These are phyloP conservation scores for Cryptotermes secundus DNA, from an alignment of 1,140 invertebrate genomes.

Conservation along the genomic window DNA sequence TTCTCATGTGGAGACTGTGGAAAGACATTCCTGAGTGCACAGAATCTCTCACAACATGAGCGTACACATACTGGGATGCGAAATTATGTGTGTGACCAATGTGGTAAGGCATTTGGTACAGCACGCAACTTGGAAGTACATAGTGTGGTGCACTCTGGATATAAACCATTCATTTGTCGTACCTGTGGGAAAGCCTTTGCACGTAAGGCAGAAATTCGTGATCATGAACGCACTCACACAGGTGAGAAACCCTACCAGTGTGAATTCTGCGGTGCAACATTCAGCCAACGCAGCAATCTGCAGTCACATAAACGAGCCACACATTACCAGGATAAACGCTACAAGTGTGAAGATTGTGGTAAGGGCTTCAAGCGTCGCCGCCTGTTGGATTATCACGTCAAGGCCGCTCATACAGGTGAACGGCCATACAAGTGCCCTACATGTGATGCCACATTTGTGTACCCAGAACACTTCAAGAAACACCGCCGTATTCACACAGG, in stretches of 20 bases:
- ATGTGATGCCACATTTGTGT: constrained; percentile 76
- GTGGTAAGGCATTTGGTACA: constrained; percentile 70
- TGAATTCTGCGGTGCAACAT: constrained; percentile 74
- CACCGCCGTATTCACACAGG: constrained; percentile 72
- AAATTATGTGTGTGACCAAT: constrained; percentile 69
- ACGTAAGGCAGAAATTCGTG: constrained; percentile 69
- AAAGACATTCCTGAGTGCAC: constrained; percentile 73
- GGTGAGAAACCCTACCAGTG: constrained; percentile 85
- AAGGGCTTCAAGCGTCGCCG: constrained; percentile 73
- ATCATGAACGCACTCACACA: constrained; percentile 80
- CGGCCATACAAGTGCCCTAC: constrained; percentile 71
- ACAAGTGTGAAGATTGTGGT: constrained; percentile 66
- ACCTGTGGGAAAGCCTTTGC: constrained; percentile 75
- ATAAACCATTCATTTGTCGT: constrained; percentile 67
- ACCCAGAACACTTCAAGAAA: constrained; percentile 82
- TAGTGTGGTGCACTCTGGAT: constrained; percentile 67
- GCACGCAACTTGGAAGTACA: constrained; percentile 75
- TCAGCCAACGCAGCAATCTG: constrained; percentile 74
- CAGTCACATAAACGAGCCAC: constrained; percentile 77
- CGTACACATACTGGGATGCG: constrained; percentile 68
- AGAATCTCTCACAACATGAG: constrained; percentile 72
- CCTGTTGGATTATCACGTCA: constrained; percentile 77
- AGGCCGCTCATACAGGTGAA: constrained; percentile 77
- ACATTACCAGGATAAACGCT: constrained; percentile 74
- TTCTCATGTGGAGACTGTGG: constrained; percentile 65